Conservation (phyloP, 2,797 vertebrate species). For the Tokudaia muenninki region DNA sequence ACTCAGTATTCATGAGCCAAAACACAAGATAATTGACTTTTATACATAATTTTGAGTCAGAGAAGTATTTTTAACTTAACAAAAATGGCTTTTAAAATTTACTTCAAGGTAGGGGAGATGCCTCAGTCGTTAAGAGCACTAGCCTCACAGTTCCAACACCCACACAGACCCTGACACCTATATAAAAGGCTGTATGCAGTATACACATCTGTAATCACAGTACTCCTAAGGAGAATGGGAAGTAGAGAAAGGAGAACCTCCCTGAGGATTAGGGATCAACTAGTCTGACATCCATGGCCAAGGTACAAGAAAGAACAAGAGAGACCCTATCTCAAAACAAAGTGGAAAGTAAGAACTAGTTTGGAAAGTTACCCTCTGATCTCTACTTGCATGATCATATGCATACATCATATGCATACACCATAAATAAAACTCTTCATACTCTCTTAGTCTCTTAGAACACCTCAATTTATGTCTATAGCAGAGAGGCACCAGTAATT, state of each 20-base stretch:
- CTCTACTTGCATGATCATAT: not conserved
- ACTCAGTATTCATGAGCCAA: not conserved
- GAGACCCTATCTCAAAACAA: not conserved
- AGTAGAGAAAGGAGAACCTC: no score
- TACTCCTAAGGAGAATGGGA: not conserved
- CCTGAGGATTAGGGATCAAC: not conserved
- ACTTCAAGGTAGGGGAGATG: not conserved
- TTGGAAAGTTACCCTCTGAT: not conserved
- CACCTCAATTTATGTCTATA: not conserved
- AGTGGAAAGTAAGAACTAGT: not conserved
- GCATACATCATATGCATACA: not conserved
- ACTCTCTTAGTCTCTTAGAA: not conserved
- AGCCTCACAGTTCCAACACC: not conserved
- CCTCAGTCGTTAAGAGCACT: not conserved
- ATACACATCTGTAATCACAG: not conserved
- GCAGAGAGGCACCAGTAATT: not conserved
- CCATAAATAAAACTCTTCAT: not conserved
- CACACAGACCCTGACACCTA: not conserved
- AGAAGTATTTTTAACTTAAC: conserved; percentile 31
- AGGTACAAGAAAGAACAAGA: not conserved
- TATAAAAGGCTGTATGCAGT: not conserved
- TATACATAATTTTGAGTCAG: conserved; percentile 2
- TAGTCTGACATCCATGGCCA: not conserved
- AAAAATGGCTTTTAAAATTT: conserved; percentile 32
- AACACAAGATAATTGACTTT: conserved; percentile 23